Evolutionary conservation across 2,113 vertebrate species (phyloP).

Genomic region (Heterocephalus glaber): DNA sequence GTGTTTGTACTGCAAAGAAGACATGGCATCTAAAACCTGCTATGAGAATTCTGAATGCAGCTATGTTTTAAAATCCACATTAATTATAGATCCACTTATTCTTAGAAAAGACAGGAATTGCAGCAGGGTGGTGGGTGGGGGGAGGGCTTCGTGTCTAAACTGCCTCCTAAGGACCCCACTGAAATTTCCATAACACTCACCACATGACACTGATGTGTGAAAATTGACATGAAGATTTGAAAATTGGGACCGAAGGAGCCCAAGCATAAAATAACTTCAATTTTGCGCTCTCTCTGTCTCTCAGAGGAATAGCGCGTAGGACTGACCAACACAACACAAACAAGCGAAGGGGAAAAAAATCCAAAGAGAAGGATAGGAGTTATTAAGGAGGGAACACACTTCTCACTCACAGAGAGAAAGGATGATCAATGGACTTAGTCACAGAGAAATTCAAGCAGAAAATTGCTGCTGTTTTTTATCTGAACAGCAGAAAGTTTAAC

Average conservation of each 20-base stretch:
- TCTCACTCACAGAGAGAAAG: constrained; percentile 95
- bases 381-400: constrained; percentile 99
- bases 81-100: constrained; percentile 87
- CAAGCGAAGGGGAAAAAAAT: constrained; percentile 88
- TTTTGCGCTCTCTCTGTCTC: constrained; percentile 91
- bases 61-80: constrained; percentile 85
- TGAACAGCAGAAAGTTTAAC: constrained; percentile 89
- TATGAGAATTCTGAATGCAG: constrained; percentile 59
- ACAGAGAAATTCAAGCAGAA: constrained; percentile 99
- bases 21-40: constrained; percentile 66
- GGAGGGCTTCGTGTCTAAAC: constrained; percentile 85
- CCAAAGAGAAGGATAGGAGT: constrained; percentile 97
- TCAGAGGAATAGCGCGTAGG: constrained; percentile 93
- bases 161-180: constrained; percentile 87
- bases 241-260: constrained; percentile 98
- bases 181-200: constrained; percentile 91
- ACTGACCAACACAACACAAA: constrained; percentile 98
- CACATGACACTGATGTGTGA: constrained; percentile 97
- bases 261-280: constrained; percentile 99
- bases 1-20: constrained; percentile 64
- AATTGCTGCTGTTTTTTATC: constrained; percentile 99
- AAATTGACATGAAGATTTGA: constrained; percentile 99
- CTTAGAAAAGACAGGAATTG: constrained; percentile 80
- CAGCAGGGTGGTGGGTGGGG: constrained; percentile 52
- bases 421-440: constrained; percentile 99